These are phyloP conservation scores for Pediacus dermestoides DNA, from an alignment of 2,888 invertebrate species.

Conservation along the genomic window DNA sequence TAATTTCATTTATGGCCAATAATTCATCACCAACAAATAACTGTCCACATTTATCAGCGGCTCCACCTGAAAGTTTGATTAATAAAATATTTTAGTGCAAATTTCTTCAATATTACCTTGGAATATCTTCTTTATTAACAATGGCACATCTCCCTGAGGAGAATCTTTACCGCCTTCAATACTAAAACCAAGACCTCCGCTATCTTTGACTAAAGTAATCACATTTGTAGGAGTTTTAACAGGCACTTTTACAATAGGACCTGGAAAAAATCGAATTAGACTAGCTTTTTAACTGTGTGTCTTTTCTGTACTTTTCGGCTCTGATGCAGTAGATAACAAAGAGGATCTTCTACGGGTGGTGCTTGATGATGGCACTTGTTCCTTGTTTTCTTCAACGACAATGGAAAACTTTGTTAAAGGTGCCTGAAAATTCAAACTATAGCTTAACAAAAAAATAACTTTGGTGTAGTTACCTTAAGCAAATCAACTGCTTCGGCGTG, in stretches of 20 bases:
- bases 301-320: constrained; percentile 24
- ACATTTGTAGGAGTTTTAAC: constrained; percentile 31
- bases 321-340: constrained; percentile 25
- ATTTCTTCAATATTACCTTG: constrained; percentile 63
- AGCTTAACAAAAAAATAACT: constrained; percentile 13
- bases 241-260: constrained; percentile 6
- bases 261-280: not conserved
- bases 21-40: constrained; percentile 85
- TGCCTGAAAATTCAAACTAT: constrained; percentile 54
- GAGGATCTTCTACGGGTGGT: constrained; percentile 24
- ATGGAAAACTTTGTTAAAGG: constrained; percentile 76
- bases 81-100: constrained; percentile 6
- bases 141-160: constrained; percentile 82
- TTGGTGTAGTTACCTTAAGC: constrained; percentile 63
- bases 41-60: constrained; percentile 81
- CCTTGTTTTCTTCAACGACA: constrained; percentile 54
- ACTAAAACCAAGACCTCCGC: constrained; percentile 90
- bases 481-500: constrained; percentile 84
- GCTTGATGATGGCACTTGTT: constrained; percentile 23
- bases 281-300: too few species aligned
- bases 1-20: constrained; percentile 75
- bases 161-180: constrained; percentile 92
- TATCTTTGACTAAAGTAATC: constrained; percentile 66
- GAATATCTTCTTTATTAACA: constrained; percentile 89
- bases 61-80: constrained; percentile 64